Evolutionary conservation across 2,888 invertebrate genomes (phyloP).

Genomic region (Yponomeuta cagnagella): DNA sequence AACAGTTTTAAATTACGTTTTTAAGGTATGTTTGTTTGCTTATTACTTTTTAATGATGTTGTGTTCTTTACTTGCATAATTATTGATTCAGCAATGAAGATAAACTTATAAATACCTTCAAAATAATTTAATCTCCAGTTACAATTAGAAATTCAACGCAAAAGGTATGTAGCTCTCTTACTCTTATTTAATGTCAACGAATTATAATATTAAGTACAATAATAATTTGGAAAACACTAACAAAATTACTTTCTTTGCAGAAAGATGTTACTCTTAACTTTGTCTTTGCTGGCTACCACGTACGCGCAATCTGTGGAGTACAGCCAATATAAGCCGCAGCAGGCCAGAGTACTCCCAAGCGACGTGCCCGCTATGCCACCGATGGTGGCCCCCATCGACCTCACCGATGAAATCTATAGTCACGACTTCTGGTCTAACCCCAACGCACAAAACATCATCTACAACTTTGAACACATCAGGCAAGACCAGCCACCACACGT

Average conservation of each 20-base stretch:
- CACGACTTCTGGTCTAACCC: slow-evolving; percentile 22
- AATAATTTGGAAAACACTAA: neutral
- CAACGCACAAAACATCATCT: slow-evolving; percentile 28
- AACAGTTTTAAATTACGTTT: no score
- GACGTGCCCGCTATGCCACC: slow-evolving; percentile 4
- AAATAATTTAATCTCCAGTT: neutral
- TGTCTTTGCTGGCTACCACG: slow-evolving; percentile 27
- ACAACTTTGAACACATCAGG: slow-evolving; percentile 37
- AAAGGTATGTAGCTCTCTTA: neutral
- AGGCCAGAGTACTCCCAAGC: neutral
- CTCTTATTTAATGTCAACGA: no score
- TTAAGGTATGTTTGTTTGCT: neutral
- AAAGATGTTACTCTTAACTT: slow-evolving; percentile 31
- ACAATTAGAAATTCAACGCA: neutral
- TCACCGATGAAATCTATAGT: slow-evolving; percentile 15
- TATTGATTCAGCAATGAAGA: neutral
- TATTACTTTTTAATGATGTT: neutral
- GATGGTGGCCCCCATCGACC: slow-evolving; percentile 12
- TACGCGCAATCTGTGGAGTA: slow-evolving; percentile 26
- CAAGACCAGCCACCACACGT: slow-evolving; percentile 36
- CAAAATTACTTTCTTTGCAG: slow-evolving; percentile 22
- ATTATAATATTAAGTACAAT: no score
- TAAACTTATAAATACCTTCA: neutral
- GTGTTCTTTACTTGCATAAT: neutral
- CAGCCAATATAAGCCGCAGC: slow-evolving; percentile 16